Conservation (phyloP, 1,140 invertebrate species). For the Apocrypta bakeri region DNA sequence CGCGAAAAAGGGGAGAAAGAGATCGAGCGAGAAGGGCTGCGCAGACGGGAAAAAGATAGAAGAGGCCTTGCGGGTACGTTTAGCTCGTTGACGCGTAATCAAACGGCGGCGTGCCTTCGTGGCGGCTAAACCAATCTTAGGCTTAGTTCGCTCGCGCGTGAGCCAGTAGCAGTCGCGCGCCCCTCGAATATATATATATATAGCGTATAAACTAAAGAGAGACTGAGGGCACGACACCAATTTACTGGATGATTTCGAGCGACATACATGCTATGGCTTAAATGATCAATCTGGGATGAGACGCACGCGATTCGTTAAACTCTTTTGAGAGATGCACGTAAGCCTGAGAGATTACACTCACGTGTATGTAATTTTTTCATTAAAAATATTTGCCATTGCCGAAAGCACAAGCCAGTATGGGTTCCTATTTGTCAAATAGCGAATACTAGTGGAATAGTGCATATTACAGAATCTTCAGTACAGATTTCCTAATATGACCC, state of each 20-base stretch:
- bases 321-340: constrained; percentile 19
- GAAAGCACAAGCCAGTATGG: too few relatives aligned
- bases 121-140: constrained; percentile 74
- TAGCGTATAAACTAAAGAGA: not conserved
- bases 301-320: constrained; percentile 55
- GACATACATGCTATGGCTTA: constrained; percentile 46
- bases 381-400: too few relatives aligned
- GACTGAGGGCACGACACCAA: constrained; percentile 57
- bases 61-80: constrained; percentile 56
- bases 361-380: too few relatives aligned
- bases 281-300: constrained; percentile 65
- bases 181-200: constrained; percentile 6
- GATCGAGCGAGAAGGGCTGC: constrained; percentile 6
- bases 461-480: too few relatives aligned
- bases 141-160: constrained; percentile 69
- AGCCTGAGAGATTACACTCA: too few relatives aligned
- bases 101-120: constrained; percentile 66
- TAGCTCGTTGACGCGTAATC: constrained; percentile 71
- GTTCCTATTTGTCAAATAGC: too few relatives aligned
- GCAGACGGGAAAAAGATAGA: constrained; percentile 38
- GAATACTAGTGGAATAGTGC: too few relatives aligned
- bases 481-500: too few relatives aligned
- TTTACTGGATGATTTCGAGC: constrained; percentile 68
- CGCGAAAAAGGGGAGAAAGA: constrained; percentile 32
- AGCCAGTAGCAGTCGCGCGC: constrained; percentile 53